These are phyloP conservation scores for Pseudonaja textilis DNA, from an alignment of 2,113 vertebrate species.

Conservation along the genomic window DNA sequence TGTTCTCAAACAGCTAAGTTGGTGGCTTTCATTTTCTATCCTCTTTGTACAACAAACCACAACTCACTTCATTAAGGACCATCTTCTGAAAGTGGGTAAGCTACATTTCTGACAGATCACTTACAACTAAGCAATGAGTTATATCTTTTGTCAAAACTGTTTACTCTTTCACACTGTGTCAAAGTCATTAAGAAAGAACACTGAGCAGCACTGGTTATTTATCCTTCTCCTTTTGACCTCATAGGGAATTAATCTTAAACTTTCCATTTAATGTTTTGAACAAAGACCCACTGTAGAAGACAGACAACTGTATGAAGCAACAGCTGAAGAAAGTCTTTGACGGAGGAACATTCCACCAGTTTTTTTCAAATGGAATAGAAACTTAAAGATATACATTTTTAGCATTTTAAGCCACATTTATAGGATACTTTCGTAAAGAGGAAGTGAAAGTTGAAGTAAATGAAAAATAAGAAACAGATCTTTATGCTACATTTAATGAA, in stretches of 20 bases:
- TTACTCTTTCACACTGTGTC: conserved; percentile 78
- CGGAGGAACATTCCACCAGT: conserved; percentile 42
- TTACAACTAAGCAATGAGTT: conserved; percentile 72
- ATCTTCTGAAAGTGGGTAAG: conserved; percentile 61
- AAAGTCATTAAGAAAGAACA: conserved; percentile 68
- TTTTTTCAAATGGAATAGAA: conserved; percentile 21
- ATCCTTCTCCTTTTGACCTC: conserved; percentile 74
- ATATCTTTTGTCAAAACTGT: conserved; percentile 75
- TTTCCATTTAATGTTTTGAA: conserved; percentile 70
- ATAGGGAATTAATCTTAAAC: conserved; percentile 75
- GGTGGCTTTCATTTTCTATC: background rate
- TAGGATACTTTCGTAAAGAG: conserved; percentile 15
- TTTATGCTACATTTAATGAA: conserved; percentile 6
- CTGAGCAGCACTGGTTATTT: conserved; percentile 64
- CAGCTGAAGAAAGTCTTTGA: conserved; percentile 58
- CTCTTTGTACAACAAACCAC: conserved; percentile 16
- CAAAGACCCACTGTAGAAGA: conserved; percentile 60
- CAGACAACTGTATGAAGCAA: conserved; percentile 52
- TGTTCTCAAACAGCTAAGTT: background rate
- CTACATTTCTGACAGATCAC: conserved; percentile 68
- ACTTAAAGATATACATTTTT: conserved; percentile 39
- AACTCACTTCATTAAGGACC: conserved; percentile 52
- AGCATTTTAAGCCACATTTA: conserved; percentile 5
- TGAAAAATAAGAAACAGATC: conserved; percentile 18
- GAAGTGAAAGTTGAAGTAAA: conserved; percentile 22